Percentiles rank a stretch among this genome's conserved stretches.
Evolutionary conservation across 92 coral and sea anemone species (phyloP).

Genomic region (Palythoa heliodiscus): DNA sequence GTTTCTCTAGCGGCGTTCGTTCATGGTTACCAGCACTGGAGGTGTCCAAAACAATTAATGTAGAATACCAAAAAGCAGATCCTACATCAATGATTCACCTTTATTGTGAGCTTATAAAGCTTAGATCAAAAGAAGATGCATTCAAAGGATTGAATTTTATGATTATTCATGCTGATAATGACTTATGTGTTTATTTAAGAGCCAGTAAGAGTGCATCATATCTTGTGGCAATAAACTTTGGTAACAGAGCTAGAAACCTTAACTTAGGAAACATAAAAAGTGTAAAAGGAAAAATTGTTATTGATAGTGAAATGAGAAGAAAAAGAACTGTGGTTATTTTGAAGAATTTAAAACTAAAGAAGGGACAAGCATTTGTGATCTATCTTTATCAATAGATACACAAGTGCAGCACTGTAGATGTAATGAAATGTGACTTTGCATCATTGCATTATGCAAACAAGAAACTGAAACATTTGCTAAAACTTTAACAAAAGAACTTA

Average conservation of each 20-base stretch:
- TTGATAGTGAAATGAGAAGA: constrained; percentile 74
- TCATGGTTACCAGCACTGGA: constrained; percentile 71
- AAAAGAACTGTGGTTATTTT: constrained; percentile 46
- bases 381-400: constrained; percentile 19
- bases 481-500: too few species aligned
- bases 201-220: constrained; percentile 36
- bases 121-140: constrained; percentile 53
- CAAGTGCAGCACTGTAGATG: too few species aligned
- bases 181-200: constrained; percentile 73
- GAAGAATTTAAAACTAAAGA: constrained; percentile 43
- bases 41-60: constrained; percentile 53
- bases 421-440: too few species aligned
- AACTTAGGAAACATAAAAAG: constrained; percentile 47
- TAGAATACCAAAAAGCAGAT: constrained; percentile 54
- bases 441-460: too few species aligned
- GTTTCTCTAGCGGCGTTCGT: constrained; percentile 52
- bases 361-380: constrained; percentile 79
- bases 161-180: constrained; percentile 59
- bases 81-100: constrained; percentile 63
- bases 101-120: constrained; percentile 58
- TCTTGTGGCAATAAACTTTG: constrained; percentile 81
- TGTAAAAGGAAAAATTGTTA: constrained; percentile 54
- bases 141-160: constrained; percentile 66
- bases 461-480: too few species aligned
- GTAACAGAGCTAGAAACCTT: constrained; percentile 51